These are phyloP conservation scores for Canis aureus DNA, from an alignment of 2,113 vertebrate genomes.

Conservation along the genomic window DNA sequence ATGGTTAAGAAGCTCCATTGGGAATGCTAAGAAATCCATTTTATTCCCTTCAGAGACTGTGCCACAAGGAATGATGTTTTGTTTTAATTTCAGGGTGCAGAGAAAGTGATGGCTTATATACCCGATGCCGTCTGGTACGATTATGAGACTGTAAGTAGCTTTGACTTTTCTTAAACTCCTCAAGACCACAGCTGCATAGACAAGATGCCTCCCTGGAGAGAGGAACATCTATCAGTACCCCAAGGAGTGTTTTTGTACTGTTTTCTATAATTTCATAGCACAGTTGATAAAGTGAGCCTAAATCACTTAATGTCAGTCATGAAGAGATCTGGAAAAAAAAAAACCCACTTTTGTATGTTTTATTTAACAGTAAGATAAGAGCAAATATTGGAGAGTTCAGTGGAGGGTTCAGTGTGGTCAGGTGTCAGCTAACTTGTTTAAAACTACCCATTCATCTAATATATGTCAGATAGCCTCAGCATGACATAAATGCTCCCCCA, in stretches of 20 bases:
- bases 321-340: background rate
- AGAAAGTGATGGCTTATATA: slow-evolving; percentile 88
- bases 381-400: background rate
- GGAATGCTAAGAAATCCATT: accelerated
- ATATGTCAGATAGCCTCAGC: background rate
- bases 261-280: background rate
- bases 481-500: background rate
- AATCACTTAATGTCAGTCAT: background rate
- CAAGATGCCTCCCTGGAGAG: background rate
- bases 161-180: background rate
- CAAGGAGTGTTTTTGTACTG: background rate
- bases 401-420: background rate
- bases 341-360: background rate
- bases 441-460: background rate
- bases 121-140: slow-evolving; percentile 96
- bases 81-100: slow-evolving; percentile 87
- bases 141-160: slow-evolving; percentile 94
- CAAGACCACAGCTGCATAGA: background rate
- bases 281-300: background rate
- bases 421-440: background rate
- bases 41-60: background rate
- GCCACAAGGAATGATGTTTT: background rate
- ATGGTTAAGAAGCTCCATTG: background rate
- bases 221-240: background rate
- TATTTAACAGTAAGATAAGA: background rate